phyloP scores from a whole-genome alignment of 2,113 vertebrate species.

The Scartelaos histophorus region DNA sequence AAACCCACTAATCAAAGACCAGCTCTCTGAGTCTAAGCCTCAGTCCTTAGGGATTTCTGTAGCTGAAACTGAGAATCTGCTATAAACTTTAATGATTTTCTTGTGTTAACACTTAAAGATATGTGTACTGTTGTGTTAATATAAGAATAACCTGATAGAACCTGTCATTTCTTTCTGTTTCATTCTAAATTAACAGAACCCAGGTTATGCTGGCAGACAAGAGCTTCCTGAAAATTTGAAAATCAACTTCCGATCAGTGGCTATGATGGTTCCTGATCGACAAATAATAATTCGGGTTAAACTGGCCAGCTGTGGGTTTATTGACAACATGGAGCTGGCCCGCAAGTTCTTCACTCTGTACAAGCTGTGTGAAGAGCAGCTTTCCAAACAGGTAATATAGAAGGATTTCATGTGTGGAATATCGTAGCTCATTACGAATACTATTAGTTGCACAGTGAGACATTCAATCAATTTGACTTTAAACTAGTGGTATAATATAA shows the following conservation, averaged over 20 bases:
- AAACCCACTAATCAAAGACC: constrained; percentile 26
- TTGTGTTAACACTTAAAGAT: constrained; percentile 1
- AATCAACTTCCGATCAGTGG: constrained; percentile 94
- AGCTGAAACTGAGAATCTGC: constrained; percentile 1
- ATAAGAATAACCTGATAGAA: not conserved
- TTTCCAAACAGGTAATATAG: constrained; percentile 90
- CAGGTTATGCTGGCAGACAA: constrained; percentile 94
- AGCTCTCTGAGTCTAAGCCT: not conserved
- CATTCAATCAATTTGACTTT: not conserved
- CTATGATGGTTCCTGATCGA: constrained; percentile 98
- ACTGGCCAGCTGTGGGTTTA: constrained; percentile 93
- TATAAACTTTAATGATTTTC: constrained; percentile 16
- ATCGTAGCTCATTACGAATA: not conserved
- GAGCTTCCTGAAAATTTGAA: constrained; percentile 97
- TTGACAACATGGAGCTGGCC: constrained; percentile 88
- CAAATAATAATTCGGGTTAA: constrained; percentile 98
- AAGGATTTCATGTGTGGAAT: not conserved
- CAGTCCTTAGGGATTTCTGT: constrained; percentile 13
- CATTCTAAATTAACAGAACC: constrained; percentile 80
- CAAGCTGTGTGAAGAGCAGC: constrained; percentile 94
- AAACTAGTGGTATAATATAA: no score
- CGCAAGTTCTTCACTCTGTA: constrained; percentile 95
- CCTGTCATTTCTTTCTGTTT: not conserved
- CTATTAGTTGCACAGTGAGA: not conserved
- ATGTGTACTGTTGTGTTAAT: not conserved